Evolutionary conservation across 2,888 invertebrate species (phyloP).

Genomic region (Rhagonycha fulva): DNA sequence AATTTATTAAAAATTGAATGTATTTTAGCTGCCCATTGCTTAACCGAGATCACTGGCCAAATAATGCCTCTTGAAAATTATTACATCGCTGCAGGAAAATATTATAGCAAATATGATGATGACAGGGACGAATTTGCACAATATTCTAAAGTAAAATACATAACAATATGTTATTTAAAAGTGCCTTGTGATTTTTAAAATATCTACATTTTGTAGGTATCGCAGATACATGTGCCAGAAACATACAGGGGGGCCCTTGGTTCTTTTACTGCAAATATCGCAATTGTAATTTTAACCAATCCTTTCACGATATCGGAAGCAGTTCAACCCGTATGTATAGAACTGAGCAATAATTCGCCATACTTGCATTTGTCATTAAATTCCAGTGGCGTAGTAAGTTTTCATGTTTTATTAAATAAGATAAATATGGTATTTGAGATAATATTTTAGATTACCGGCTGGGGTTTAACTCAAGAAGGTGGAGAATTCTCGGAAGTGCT

Average conservation of each 20-base stretch:
- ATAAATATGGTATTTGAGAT: too few relatives aligned
- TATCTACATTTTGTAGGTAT: background rate
- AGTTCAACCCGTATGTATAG: constrained; percentile 49
- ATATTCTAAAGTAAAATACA: background rate
- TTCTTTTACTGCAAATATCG: constrained; percentile 45
- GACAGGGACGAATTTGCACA: background rate
- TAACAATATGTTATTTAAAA: background rate
- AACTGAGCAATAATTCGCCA: constrained; percentile 30
- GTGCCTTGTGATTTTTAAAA: background rate
- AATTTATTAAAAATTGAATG: background rate
- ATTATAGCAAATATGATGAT: background rate
- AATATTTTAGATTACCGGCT: too few relatives aligned
- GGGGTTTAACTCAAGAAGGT: too few relatives aligned
- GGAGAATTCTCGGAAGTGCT: too few relatives aligned
- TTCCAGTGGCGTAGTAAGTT: constrained; percentile 37
- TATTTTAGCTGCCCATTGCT: background rate
- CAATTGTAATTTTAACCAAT: constrained; percentile 42
- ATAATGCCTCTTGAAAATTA: background rate
- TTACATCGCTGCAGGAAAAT: background rate
- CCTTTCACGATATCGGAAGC: constrained; percentile 41
- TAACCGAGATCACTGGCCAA: background rate
- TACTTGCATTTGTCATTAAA: constrained; percentile 10
- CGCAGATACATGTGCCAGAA: constrained; percentile 29
- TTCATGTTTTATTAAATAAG: background rate
- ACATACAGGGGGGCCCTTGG: constrained; percentile 37